Evolutionary conservation across 2,888 invertebrate genomes (phyloP), one percentile per base, ranked within the genome.

Genomic region (Cecidostiba fungosa): DNA sequence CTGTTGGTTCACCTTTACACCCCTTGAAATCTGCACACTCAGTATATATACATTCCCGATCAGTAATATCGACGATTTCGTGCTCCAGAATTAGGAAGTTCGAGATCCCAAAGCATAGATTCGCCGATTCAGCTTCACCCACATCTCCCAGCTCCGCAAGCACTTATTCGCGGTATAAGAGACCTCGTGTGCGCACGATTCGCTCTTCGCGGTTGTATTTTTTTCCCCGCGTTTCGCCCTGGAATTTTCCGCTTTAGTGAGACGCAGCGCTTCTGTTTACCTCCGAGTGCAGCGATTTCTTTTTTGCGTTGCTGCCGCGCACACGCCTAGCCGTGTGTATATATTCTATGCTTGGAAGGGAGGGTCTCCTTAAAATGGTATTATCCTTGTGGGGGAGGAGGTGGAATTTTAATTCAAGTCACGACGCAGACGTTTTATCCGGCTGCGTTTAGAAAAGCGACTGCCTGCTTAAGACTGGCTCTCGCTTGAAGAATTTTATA

Each of bases 321-420:
- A 10, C 32, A 72, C 29, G 29, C 16, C 29, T 26, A 5, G 66
- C 1, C 0, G 29, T 43, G n/a, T 23, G 23, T 32, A 29, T 23
- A n/a, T 66, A 59, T 26, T 12, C 4, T 29, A 5, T 1, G 62
- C 26, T 59, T 26, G 19, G 16, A 29, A 32, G 32, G 29, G n/a
- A 19, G 1, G 62, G 23, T 14, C 59, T 72, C n/a, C 74, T 80
- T 80, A 73, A 85, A 85, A 80, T 19, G 76, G 76, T 70, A 85
- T 80, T 77, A 80, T 79, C 80, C 70, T 4, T 59, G 39, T 10
- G 29, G 29, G 29, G 29, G 26, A 3, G 29, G 54, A 80, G 82
- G 32, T 72, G 70, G 85, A 85, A 85, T 85, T 85, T 85, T 85
- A 85, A 85, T 85, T 85, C 80, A 76, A 85, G 85, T 76, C 85